Conservation (phyloP, 2,888 invertebrate genomes). For the Lasioglossum oenotherae region DNA sequence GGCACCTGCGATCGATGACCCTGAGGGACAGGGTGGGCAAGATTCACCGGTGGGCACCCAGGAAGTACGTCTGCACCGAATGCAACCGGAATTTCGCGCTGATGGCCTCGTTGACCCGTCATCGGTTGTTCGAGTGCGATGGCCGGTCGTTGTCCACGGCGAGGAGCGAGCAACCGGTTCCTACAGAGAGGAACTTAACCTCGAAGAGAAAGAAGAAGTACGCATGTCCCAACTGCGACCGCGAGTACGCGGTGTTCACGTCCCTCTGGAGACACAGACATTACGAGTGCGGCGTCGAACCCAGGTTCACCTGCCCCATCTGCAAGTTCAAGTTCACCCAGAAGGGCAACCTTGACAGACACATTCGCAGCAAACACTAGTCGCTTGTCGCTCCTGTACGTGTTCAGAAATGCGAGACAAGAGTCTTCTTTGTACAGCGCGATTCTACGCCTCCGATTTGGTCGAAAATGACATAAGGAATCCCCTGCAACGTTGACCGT, state of each 20-base stretch:
- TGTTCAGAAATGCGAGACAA: not conserved
- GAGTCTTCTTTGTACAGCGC: not conserved
- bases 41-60: constrained; percentile 61
- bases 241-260: constrained; percentile 79
- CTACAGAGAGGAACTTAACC: constrained; percentile 33
- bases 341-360: constrained; percentile 86
- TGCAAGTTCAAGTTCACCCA: constrained; percentile 87
- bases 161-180: not conserved
- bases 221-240: constrained; percentile 74
- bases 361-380: constrained; percentile 81
- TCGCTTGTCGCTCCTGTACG: not conserved
- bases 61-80: constrained; percentile 78
- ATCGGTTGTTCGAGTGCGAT: constrained; percentile 63
- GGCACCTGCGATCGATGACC: constrained; percentile 76
- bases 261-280: constrained; percentile 82
- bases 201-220: constrained; percentile 70
- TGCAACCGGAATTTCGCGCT: constrained; percentile 77
- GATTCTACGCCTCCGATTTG: no score
- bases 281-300: constrained; percentile 87
- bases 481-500: no score
- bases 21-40: constrained; percentile 49
- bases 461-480: no score
- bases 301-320: constrained; percentile 87
- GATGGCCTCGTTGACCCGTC: constrained; percentile 77
- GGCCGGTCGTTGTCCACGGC: not conserved